Percentiles rank a stretch among this genome's conserved stretches.
phyloP scores from a whole-genome alignment of 2,888 invertebrate species.

The Apeira syringaria region DNA sequence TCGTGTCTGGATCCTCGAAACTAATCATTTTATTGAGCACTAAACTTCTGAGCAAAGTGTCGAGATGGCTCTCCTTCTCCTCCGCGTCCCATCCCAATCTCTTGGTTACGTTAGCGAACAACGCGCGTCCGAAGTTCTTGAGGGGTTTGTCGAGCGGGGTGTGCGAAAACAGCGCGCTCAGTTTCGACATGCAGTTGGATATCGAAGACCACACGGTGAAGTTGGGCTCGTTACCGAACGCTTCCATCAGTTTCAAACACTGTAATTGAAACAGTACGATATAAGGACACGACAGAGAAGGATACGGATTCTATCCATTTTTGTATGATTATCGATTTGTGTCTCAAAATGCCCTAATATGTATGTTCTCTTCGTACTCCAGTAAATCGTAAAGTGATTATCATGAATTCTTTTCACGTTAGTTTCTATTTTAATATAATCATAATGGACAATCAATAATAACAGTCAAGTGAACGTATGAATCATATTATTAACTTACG shows the following conservation, averaged over 20 bases:
- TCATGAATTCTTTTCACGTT: too few relatives aligned
- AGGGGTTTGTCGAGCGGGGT: conserved; percentile 89
- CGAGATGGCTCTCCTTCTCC: conserved; percentile 92
- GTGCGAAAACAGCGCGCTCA: conserved; percentile 90
- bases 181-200: conserved; percentile 89
- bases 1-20: conserved; percentile 90
- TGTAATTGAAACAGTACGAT: conserved; percentile 35
- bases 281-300: too few relatives aligned
- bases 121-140: conserved; percentile 88
- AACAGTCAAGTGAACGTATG: too few relatives aligned
- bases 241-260: conserved; percentile 91
- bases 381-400: too few relatives aligned
- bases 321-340: too few relatives aligned
- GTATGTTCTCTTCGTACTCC: too few relatives aligned
- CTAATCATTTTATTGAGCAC: conserved; percentile 92
- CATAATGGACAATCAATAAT: too few relatives aligned
- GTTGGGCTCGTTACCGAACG: conserved; percentile 93
- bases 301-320: too few relatives aligned
- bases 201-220: conserved; percentile 97
- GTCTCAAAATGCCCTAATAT: too few relatives aligned
- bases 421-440: too few relatives aligned
- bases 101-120: conserved; percentile 88
- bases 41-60: conserved; percentile 92
- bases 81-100: conserved; percentile 94
- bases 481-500: too few relatives aligned